phyloP scores from a whole-genome alignment of 2,888 invertebrate species.

The Bellardia bayeri region DNA sequence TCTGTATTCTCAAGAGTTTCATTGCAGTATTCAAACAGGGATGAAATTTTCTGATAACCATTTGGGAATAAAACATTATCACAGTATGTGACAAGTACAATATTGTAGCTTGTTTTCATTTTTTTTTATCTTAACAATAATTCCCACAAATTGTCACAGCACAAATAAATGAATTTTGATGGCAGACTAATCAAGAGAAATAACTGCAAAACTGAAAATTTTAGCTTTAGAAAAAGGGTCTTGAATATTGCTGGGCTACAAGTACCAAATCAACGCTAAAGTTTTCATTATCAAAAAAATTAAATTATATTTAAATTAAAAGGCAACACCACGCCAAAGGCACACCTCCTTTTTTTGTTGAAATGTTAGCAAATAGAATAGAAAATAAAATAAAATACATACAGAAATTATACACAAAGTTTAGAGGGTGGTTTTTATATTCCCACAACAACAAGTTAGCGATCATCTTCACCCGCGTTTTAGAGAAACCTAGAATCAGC shows the following conservation, averaged over 20 bases:
- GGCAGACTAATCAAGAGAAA: slow-evolving; percentile 62
- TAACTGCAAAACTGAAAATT: slow-evolving; percentile 26
- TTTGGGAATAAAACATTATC: slow-evolving; percentile 47
- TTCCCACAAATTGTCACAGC: slow-evolving; percentile 74
- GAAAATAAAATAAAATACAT: slow-evolving; percentile 1
- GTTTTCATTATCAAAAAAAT: slow-evolving; percentile 62
- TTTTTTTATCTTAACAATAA: slow-evolving; percentile 57
- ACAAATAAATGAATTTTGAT: slow-evolving; percentile 52
- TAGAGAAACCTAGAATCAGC: slow-evolving; percentile 31
- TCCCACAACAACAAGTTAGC: slow-evolving; percentile 68
- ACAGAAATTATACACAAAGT: background rate
- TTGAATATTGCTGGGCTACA: slow-evolving; percentile 18
- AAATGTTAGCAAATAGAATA: background rate
- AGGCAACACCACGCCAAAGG: slow-evolving; percentile 64
- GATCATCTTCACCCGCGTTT: slow-evolving; percentile 63
- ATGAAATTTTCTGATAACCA: slow-evolving; percentile 27
- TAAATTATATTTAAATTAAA: slow-evolving; percentile 70
- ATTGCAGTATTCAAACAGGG: slow-evolving; percentile 30
- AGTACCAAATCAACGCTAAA: slow-evolving; percentile 59
- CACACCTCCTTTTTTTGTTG: slow-evolving; percentile 51
- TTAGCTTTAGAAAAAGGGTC: background rate
- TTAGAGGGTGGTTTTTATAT: slow-evolving; percentile 56
- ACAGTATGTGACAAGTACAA: slow-evolving; percentile 67
- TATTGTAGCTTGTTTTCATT: slow-evolving; percentile 51
- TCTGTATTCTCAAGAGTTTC: background rate